Base-by-base conservation (phyloP, 2,888 invertebrate species). In the Dryomyza anilis region DNA sequence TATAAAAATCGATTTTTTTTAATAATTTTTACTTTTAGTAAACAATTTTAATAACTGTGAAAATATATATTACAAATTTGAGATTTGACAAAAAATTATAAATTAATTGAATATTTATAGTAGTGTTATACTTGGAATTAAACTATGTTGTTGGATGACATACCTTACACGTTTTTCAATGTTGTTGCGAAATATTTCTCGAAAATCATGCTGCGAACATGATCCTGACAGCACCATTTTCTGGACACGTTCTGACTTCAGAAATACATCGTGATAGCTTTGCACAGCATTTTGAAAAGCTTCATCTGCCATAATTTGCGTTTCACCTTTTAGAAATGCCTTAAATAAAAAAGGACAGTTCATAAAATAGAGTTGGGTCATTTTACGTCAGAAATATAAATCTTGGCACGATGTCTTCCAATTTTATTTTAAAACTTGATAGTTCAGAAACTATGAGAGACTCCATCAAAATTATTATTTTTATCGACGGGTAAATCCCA, bases 201-300 rank as follows among this genome's bases (percentile, higher is more conserved):
- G 90, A 85, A 99, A 98, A 87, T 99, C 99, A 84, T 97, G 93
- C 77, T 96, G 96, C 53, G 98, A 97, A 84, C 98, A 98, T 70
- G 97, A 98, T 45, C 99, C 99, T 62, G 97, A 95, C 78, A 93
- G 92, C 59, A 99, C 98, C 94, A 99, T 97, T 84, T 95, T 94
- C 70, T 92, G 88, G 50, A 98, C 95, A 71, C 99, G 88, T 81
- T 99, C 99, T 36, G 97, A 98, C 83, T 96, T 96, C 48, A 99
- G 87, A 85, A 99, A 99, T 69, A 98, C 95, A 82, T 96, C 96
- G 81, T 89, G 91, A 85, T 95, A 95, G 77, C 94, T 96, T 84
- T 98, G 96, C 62, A 99, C 95, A 39, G 98, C 98, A 84, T 98
- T 98, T 81, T 95, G 97, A 84, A 99, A 99, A 62, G 99, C 99